A percentile compares a stretch with the other conserved stretches of the same genome.
These are phyloP conservation scores for Lepidurus couesii DNA, from an alignment of 1,140 invertebrate genomes.

Conservation along the genomic window DNA sequence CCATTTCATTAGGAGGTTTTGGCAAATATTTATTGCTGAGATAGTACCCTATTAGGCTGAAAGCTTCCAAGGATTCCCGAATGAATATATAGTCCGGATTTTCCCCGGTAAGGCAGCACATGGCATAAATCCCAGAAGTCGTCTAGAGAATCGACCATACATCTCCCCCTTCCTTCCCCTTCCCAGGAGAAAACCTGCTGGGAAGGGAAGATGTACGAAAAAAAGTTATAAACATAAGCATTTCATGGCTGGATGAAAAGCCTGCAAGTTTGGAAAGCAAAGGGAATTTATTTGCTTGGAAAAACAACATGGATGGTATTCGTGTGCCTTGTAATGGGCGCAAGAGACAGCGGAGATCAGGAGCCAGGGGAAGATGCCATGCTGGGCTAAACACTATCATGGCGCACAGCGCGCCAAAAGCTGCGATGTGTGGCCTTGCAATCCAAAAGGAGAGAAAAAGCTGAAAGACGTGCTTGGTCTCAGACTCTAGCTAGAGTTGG, in stretches of 20 bases:
- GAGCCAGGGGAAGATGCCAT: background rate
- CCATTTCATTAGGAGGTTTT: no score
- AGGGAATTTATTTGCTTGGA: background rate
- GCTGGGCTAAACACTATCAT: conserved; percentile 21
- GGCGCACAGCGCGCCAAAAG: conserved; percentile 13
- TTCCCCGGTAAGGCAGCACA: no score
- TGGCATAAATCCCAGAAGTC: no score
- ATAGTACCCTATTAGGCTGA: no score
- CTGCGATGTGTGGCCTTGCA: background rate
- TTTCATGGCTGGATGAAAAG: background rate
- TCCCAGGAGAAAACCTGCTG: no score
- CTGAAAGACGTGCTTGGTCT: conserved; percentile 4
- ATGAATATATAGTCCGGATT: no score
- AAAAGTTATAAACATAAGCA: background rate
- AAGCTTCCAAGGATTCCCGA: no score
- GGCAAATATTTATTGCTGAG: no score
- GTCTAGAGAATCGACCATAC: no score
- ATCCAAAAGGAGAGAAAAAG: background rate
- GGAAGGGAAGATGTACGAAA: no score
- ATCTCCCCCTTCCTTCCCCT: no score
- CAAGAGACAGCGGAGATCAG: background rate
- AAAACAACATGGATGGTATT: conserved; percentile 9
- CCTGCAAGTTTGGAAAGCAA: background rate
- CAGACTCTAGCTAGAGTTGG: conserved; percentile 13
- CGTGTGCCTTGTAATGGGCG: background rate